These are phyloP conservation scores for Malthinus seriepunctatus DNA, from an alignment of 2,888 invertebrate genomes.

Conservation along the genomic window DNA sequence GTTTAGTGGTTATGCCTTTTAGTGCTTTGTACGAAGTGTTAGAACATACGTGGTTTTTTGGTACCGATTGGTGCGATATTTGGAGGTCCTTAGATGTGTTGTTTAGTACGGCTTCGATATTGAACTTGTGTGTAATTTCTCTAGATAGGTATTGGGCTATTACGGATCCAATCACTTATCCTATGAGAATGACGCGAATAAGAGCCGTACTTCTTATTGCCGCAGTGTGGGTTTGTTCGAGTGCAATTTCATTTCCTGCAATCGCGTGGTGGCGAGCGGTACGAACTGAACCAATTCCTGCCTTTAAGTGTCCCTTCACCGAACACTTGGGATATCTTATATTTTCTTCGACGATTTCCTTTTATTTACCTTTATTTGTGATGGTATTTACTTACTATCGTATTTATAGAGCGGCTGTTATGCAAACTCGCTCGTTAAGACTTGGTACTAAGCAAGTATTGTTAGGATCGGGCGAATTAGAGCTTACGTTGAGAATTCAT, in stretches of 20 bases:
- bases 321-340: conserved; percentile 95
- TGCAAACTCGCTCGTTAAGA: conserved; percentile 88
- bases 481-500: conserved; percentile 90
- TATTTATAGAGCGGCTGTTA: conserved; percentile 92
- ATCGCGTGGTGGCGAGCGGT: conserved; percentile 96
- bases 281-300: conserved; percentile 76
- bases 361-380: conserved; percentile 93
- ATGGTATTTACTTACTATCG: conserved; percentile 99
- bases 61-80: conserved; percentile 94
- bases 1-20: conserved; percentile 97
- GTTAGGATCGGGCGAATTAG: conserved; percentile 82
- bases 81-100: conserved; percentile 97
- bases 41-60: conserved; percentile 92
- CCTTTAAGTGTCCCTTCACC: conserved; percentile 92
- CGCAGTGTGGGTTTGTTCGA: conserved; percentile 95
- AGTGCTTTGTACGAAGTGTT: conserved; percentile 88
- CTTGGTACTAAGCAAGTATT: conserved; percentile 90
- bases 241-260: conserved; percentile 97
- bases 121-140: conserved; percentile 96
- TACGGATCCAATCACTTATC: conserved; percentile 97
- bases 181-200: conserved; percentile 89
- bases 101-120: conserved; percentile 95
- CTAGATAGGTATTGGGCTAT: conserved; percentile 98
- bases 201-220: conserved; percentile 87
- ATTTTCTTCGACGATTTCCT: conserved; percentile 97